Conservation (phyloP, 2,797 vertebrate species). For the Danio aesculapii region DNA sequence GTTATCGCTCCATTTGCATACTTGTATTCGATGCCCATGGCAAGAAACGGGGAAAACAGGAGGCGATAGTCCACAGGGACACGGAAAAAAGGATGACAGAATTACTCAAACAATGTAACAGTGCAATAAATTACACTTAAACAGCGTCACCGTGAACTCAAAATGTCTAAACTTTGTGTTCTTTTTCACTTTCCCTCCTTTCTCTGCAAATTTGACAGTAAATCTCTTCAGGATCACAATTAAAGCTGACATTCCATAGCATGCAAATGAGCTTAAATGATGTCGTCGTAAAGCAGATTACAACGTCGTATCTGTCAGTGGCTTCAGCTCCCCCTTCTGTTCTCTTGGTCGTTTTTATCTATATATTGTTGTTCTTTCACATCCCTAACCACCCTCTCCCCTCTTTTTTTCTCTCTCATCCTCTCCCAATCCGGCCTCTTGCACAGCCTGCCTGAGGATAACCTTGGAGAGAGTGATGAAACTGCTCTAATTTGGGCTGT, state of each 20-base stretch:
- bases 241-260: slow-evolving; percentile 78
- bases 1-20: slow-evolving; percentile 74
- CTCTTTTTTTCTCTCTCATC: slow-evolving; percentile 21
- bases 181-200: slow-evolving; percentile 6
- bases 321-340: slow-evolving; percentile 47
- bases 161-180: slow-evolving; percentile 4
- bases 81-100: slow-evolving; percentile 42
- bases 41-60: slow-evolving; percentile 68
- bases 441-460: slow-evolving; percentile 74
- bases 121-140: slow-evolving; percentile 39
- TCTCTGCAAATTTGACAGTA: slow-evolving; percentile 68
- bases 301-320: slow-evolving; percentile 66
- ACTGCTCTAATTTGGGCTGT: slow-evolving; percentile 71
- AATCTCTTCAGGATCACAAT: slow-evolving; percentile 74
- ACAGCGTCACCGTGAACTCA: slow-evolving; percentile 17
- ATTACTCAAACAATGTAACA: slow-evolving; percentile 29
- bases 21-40: slow-evolving; percentile 66
- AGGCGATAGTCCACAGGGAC: slow-evolving; percentile 62
- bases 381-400: not conserved
- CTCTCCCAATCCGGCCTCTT: slow-evolving; percentile 50
- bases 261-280: slow-evolving; percentile 75
- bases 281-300: slow-evolving; percentile 77
- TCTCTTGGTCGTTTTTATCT: not conserved
- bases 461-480: slow-evolving; percentile 79
- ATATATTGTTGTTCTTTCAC: not conserved